Conservation (phyloP, 2,888 invertebrate species). For the Aphodius sticticus region DNA sequence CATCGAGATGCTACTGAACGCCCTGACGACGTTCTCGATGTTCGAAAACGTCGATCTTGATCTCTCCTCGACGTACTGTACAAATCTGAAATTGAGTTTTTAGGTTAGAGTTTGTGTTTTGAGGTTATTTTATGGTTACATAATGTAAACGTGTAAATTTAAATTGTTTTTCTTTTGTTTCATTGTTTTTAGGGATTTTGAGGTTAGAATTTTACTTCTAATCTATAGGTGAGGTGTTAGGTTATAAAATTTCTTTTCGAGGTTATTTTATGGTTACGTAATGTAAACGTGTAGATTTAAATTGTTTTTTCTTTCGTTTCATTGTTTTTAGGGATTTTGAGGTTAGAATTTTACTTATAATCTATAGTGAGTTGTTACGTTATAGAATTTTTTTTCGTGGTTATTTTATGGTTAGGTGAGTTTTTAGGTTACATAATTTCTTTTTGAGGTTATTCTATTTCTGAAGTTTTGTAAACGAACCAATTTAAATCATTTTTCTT, state of each 20-base stretch:
- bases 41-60: slow-evolving; percentile 94
- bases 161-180: not conserved
- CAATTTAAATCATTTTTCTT: too few relatives aligned
- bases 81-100: slow-evolving; percentile 66
- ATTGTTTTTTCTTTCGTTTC: too few relatives aligned
- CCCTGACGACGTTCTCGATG: slow-evolving; percentile 87
- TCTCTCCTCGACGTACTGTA: slow-evolving; percentile 89
- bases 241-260: not conserved
- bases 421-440: too few relatives aligned
- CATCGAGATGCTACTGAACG: slow-evolving; percentile 93
- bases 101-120: slow-evolving; percentile 4
- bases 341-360: too few relatives aligned
- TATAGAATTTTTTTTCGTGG: not conserved
- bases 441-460: too few relatives aligned
- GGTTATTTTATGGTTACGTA: slow-evolving; percentile 15
- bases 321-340: too few relatives aligned
- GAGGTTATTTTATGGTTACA: slow-evolving; percentile 12
- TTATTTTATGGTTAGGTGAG: slow-evolving; percentile 20
- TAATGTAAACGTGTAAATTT: not conserved
- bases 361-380: slow-evolving; percentile 30
- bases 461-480: too few relatives aligned
- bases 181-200: too few relatives aligned
- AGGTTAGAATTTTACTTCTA: too few relatives aligned
- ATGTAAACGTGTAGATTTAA: not conserved
- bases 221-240: slow-evolving; percentile 30